Conservation (phyloP, 2,797 vertebrate species). For the Coreius guichenoti region DNA sequence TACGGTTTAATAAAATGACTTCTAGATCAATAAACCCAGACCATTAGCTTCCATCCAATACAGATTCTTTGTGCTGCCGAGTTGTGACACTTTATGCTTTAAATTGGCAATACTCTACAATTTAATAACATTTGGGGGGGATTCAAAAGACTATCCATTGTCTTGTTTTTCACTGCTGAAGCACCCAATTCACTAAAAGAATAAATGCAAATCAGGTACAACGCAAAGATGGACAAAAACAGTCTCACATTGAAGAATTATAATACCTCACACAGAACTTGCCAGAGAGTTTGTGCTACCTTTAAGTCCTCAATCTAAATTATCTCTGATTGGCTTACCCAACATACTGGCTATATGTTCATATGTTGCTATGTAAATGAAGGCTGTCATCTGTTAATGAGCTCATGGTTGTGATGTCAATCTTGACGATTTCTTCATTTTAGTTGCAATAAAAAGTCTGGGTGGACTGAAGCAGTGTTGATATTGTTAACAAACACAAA, state of each 20-base stretch:
- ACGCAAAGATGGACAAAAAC: not conserved
- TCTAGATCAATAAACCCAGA: not conserved
- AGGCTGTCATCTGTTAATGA: not conserved
- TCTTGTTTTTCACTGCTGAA: not conserved
- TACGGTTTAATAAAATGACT: not conserved
- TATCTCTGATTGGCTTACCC: not conserved
- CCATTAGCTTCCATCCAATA: not conserved
- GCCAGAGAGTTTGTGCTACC: not conserved
- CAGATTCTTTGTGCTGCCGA: not conserved
- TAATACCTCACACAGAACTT: not conserved
- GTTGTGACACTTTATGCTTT: not conserved
- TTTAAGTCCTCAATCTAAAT: not conserved
- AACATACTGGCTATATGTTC: not conserved
- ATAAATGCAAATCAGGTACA: not conserved
- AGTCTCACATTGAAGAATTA: not conserved
- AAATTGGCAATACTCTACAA: not conserved
- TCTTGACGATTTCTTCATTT: not conserved
- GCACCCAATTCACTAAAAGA: not conserved
- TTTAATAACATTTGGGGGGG: not conserved
- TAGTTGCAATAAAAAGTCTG: not conserved
- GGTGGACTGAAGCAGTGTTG: not conserved
- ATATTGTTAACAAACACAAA: no score
- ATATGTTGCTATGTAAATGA: no score
- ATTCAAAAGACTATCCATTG: not conserved
- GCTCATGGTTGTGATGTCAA: not conserved